Conservation (phyloP, 2,888 invertebrate species). For the Lutraria lutraria region DNA sequence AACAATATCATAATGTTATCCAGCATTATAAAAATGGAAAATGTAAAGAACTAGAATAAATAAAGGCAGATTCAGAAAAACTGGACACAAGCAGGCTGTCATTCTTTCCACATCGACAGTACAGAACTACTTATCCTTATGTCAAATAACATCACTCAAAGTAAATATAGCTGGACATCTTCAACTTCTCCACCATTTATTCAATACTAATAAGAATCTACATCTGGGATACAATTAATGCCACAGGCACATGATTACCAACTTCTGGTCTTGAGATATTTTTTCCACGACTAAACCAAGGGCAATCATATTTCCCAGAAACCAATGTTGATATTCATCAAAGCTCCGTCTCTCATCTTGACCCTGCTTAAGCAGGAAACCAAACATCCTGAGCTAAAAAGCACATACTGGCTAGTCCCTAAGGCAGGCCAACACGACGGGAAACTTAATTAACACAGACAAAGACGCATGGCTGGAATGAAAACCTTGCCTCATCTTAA, state of each 20-base stretch:
- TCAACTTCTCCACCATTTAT: neutral
- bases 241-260: neutral
- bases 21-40: no score
- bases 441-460: slow-evolving; percentile 10
- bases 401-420: slow-evolving; percentile 3
- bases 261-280: slow-evolving; percentile 16
- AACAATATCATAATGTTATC: no score
- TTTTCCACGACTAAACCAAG: slow-evolving; percentile 1
- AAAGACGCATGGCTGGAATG: neutral
- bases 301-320: slow-evolving; percentile 9
- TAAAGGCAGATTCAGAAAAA: no score
- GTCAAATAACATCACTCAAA: slow-evolving; percentile 25
- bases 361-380: neutral
- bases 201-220: neutral
- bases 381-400: neutral
- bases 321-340: slow-evolving; percentile 3
- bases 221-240: neutral
- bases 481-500: neutral
- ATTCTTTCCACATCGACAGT: neutral
- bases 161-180: neutral
- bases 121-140: neutral
- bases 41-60: no score
- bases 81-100: neutral
- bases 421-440: neutral
- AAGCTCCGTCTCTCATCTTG: neutral